Evolutionary conservation across 2,888 invertebrate species (phyloP).

Genomic region (Thecophora atra): DNA sequence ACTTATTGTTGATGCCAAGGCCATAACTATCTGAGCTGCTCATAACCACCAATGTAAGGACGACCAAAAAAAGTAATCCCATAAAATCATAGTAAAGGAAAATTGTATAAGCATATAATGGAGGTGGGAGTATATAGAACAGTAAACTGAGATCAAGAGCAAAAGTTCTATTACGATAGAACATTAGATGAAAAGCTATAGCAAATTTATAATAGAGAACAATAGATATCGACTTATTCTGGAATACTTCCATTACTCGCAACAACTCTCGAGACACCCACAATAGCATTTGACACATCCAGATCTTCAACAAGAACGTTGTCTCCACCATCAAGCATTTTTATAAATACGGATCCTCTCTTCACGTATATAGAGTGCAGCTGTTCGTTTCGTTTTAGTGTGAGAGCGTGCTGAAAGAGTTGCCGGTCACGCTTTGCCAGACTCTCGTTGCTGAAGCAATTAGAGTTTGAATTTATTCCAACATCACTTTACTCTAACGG

Average conservation of each 20-base stretch:
- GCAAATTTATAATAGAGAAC: neutral
- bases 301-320: neutral
- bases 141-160: neutral
- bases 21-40: neutral
- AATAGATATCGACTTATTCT: neutral
- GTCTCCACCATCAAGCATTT: conserved; percentile 2
- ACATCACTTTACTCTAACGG: neutral
- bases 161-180: too few relatives aligned
- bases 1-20: conserved; percentile 1
- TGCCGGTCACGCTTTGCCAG: neutral
- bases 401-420: neutral
- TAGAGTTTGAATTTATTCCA: neutral
- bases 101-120: neutral
- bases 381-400: neutral
- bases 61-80: neutral
- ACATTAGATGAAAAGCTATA: neutral
- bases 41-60: neutral
- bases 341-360: neutral
- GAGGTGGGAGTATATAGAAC: neutral
- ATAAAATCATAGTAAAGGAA: neutral
- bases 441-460: neutral
- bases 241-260: neutral
- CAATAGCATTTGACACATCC: neutral
- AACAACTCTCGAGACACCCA: neutral
- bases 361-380: neutral